phyloP scores from a whole-genome alignment of 2,113 vertebrate species.

The Pimephales promelas region DNA sequence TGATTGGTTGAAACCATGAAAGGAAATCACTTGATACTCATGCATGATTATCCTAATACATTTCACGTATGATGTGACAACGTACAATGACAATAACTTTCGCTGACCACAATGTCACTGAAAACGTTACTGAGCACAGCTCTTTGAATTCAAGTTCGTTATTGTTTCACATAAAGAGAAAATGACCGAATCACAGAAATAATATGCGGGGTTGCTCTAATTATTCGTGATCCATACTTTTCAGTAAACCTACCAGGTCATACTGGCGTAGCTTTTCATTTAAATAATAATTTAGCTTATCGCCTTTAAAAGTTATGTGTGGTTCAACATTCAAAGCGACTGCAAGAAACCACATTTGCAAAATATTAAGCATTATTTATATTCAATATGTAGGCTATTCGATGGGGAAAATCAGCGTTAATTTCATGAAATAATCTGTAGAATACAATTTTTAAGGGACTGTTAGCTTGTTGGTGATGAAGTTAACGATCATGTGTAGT shows the following conservation, averaged over 20 bases:
- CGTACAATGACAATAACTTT: not conserved
- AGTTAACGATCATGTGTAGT: not conserved
- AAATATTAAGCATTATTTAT: constrained; percentile 52
- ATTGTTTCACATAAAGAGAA: constrained; percentile 9
- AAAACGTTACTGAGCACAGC: constrained; percentile 7
- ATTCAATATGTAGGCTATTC: not conserved
- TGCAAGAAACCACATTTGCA: not conserved
- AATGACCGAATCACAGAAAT: not conserved
- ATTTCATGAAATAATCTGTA: not conserved
- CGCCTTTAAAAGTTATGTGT: not conserved
- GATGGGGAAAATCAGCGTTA: not conserved
- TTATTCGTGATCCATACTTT: constrained; percentile 26
- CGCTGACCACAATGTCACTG: not conserved
- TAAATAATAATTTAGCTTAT: not conserved
- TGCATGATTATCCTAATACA: constrained; percentile 36
- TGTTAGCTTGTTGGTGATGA: not conserved
- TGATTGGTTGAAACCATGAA: constrained; percentile 42
- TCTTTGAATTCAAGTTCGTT: constrained; percentile 18
- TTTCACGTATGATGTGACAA: constrained; percentile 37
- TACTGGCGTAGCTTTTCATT: not conserved
- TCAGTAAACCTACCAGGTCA: constrained; percentile 11
- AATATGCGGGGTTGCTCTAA: constrained; percentile 7
- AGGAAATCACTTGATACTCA: constrained; percentile 45
- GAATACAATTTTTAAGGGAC: not conserved
- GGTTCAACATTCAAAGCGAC: constrained; percentile 5